A percentile compares a stretch with the other conserved stretches of the same genome.
Conservation (phyloP, 2,797 vertebrate species). For the Synaphobranchus kaupii region DNA sequence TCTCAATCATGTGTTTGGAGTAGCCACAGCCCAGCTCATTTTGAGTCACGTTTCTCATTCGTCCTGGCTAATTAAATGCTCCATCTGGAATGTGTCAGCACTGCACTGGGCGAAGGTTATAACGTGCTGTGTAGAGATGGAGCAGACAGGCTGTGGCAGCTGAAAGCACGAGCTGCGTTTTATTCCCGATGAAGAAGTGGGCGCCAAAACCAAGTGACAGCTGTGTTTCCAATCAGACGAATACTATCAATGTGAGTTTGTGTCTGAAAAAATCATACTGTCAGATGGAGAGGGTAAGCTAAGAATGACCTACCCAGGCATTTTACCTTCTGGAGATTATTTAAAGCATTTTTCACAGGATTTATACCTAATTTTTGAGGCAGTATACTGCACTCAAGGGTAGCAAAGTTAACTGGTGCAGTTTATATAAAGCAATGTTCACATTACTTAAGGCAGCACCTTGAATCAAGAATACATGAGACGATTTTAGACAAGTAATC, state of each 20-base stretch:
- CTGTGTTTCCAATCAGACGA: not conserved
- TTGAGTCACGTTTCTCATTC: not conserved
- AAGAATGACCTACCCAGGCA: not conserved
- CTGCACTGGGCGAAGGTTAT: not conserved
- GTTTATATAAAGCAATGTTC: not conserved
- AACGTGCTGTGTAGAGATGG: not conserved
- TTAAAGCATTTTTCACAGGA: not conserved
- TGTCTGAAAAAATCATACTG: not conserved
- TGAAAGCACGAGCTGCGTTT: not conserved
- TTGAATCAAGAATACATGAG: not conserved
- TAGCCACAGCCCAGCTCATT: not conserved
- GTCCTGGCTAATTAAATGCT: slow-evolving; percentile 8
- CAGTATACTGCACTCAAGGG: not conserved
- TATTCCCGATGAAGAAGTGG: not conserved
- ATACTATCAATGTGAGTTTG: not conserved
- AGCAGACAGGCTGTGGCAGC: not conserved
- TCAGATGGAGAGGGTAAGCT: not conserved
- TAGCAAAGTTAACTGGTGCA: not conserved
- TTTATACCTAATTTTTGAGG: too few relatives aligned
- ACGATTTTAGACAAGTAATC: not conserved
- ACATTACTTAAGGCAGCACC: not conserved
- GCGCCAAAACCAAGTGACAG: not conserved
- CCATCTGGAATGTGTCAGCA: not conserved
- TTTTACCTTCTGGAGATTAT: not conserved
- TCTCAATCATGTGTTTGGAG: slow-evolving; percentile 9